A percentile compares a stretch with the other conserved stretches of the same genome.
These are phyloP conservation scores for Poeciliopsis turneri DNA, from an alignment of 2,797 vertebrate species.

Conservation along the genomic window DNA sequence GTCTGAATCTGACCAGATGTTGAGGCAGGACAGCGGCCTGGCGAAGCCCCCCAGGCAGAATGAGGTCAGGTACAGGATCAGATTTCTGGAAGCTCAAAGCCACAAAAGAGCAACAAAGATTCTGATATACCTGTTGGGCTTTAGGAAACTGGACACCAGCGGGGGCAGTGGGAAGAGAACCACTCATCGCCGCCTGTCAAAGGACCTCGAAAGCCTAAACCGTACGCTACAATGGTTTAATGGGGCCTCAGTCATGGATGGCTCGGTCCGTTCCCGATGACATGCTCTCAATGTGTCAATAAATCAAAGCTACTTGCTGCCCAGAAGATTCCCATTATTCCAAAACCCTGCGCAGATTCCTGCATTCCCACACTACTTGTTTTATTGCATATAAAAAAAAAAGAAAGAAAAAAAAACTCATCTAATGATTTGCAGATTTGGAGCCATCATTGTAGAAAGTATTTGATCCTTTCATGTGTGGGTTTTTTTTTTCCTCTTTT, in stretches of 20 bases:
- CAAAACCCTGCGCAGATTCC: constrained; percentile 29
- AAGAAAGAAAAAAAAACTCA: constrained; percentile 16
- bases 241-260: constrained; percentile 57
- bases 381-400: constrained; percentile 44
- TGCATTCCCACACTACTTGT: constrained; percentile 42
- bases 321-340: constrained; percentile 38
- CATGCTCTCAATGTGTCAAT: constrained; percentile 42
- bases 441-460: constrained; percentile 46
- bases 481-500: neutral
- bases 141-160: constrained; percentile 76
- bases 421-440: constrained; percentile 65
- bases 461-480: constrained; percentile 52
- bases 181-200: constrained; percentile 65
- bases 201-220: constrained; percentile 67
- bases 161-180: constrained; percentile 69
- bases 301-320: constrained; percentile 59
- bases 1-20: constrained; percentile 81
- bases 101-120: constrained; percentile 79
- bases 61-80: constrained; percentile 83
- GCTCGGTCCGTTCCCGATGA: constrained; percentile 35
- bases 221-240: constrained; percentile 58
- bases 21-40: constrained; percentile 60
- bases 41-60: constrained; percentile 74
- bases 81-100: constrained; percentile 79
- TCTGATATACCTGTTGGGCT: constrained; percentile 80